A percentile compares a stretch with the other conserved stretches of the same genome.
These are phyloP conservation scores for Agrochola lychnidis DNA, from an alignment of 2,888 invertebrate genomes.

Conservation along the genomic window DNA sequence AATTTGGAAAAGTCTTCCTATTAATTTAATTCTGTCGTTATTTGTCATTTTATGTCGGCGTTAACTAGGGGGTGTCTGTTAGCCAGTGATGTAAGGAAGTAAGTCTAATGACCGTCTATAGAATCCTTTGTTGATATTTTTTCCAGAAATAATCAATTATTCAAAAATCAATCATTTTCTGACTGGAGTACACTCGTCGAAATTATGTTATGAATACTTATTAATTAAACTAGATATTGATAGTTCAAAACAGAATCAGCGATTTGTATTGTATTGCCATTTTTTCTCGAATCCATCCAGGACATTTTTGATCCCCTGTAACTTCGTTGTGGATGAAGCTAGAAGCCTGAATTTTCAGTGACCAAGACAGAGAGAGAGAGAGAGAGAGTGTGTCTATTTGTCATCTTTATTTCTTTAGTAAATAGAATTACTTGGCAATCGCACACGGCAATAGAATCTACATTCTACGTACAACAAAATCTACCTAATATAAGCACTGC, in stretches of 20 bases:
- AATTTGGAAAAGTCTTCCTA: neutral
- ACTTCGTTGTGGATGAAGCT: no score
- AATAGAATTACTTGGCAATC: no score
- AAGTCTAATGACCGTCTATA: neutral
- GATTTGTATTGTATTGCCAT: neutral
- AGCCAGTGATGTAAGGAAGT: neutral
- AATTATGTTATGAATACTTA: neutral
- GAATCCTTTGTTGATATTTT: neutral
- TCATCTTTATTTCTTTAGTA: no score
- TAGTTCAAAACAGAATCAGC: neutral
- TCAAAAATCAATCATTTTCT: neutral
- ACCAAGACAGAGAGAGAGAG: no score
- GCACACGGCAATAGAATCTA: no score
- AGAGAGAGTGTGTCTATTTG: no score
- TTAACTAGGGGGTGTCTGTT: constrained; percentile 7
- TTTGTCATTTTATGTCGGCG: constrained; percentile 1
- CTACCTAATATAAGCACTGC: no score
- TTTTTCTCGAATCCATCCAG: no score
- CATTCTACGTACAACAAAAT: no score
- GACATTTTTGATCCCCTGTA: no score
- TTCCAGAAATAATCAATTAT: neutral
- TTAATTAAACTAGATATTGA: neutral
- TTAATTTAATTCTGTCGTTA: constrained; percentile 10
- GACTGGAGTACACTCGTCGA: neutral
- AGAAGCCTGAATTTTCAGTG: no score